phyloP scores from a whole-genome alignment of 1,140 invertebrate genomes.

The Drosophila lini region DNA sequence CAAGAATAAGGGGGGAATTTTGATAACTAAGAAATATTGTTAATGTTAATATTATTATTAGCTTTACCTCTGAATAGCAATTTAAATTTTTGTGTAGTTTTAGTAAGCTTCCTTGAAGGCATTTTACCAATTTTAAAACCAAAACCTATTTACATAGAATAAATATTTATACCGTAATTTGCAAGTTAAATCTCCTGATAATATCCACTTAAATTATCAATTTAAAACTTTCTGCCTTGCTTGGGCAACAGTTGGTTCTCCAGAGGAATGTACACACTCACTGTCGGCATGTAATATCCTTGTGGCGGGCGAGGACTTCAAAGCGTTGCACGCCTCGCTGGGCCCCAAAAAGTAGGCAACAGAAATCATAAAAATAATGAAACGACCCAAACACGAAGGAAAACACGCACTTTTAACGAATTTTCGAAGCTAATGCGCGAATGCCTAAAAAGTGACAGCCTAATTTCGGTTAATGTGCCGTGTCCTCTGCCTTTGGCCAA shows the following conservation, averaged over 20 bases:
- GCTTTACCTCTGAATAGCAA: too few species aligned
- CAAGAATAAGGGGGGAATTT: slow-evolving; percentile 1
- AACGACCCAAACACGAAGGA: slow-evolving; percentile 13
- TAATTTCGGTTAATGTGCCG: slow-evolving; percentile 78
- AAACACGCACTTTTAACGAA: slow-evolving; percentile 58
- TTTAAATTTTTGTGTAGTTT: not conserved
- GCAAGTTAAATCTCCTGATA: not conserved
- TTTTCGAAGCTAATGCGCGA: slow-evolving; percentile 46
- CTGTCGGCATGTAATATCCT: slow-evolving; percentile 12
- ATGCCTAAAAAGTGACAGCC: slow-evolving; percentile 67
- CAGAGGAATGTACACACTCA: not conserved
- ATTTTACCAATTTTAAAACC: not conserved
- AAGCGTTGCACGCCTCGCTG: slow-evolving; percentile 62
- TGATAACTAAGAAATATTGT: not conserved
- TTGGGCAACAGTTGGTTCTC: slow-evolving; percentile 11
- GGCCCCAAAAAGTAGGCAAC: slow-evolving; percentile 66
- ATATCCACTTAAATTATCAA: slow-evolving; percentile 10
- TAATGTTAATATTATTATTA: not conserved
- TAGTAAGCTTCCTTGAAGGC: too few species aligned
- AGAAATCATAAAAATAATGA: slow-evolving; percentile 22
- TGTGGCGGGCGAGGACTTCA: slow-evolving; percentile 50
- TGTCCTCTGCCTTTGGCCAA: slow-evolving; percentile 42
- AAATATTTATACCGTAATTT: too few species aligned
- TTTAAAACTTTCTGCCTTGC: not conserved
- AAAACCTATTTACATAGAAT: not conserved